These are phyloP conservation scores for Phataginus tricuspis DNA, from an alignment of 2,797 vertebrate species.

Conservation along the genomic window DNA sequence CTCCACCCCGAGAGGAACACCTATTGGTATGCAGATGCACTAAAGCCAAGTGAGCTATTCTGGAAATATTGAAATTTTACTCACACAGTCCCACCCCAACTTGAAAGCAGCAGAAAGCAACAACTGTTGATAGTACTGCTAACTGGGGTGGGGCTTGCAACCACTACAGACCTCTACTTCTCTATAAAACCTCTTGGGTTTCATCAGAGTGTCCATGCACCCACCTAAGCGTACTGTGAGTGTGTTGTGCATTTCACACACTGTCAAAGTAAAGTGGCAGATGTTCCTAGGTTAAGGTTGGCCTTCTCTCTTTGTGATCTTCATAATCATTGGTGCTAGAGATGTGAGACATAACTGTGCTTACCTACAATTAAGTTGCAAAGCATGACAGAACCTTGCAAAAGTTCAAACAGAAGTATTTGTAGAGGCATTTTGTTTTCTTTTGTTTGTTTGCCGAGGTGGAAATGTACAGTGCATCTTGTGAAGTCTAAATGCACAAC, in stretches of 20 bases:
- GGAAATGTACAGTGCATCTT: slow-evolving; percentile 66
- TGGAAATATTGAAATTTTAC: no score
- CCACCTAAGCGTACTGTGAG: rapidly evolving
- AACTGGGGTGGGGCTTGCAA: not conserved
- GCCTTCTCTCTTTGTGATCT: not conserved
- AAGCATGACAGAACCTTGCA: not conserved
- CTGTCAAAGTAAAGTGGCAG: rapidly evolving
- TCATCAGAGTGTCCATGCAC: not conserved
- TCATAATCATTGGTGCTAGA: not conserved
- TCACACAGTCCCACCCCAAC: not conserved
- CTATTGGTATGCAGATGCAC: no score
- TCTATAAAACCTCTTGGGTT: not conserved
- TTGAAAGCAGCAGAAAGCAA: not conserved
- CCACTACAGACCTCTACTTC: not conserved
- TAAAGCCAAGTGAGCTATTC: no score
- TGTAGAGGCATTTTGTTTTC: not conserved
- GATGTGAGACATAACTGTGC: not conserved
- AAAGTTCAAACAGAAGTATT: not conserved
- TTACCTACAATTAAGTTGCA: not conserved
- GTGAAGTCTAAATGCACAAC: slow-evolving; percentile 75
- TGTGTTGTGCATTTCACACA: not conserved
- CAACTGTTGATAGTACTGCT: rapidly evolving
- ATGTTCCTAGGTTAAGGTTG: not conserved
- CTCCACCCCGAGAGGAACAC: no score
- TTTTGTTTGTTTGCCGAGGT: slow-evolving; percentile 62